These are phyloP conservation scores for Chydorus sphaericus DNA, from an alignment of 2,888 invertebrate species.

Conservation along the genomic window DNA sequence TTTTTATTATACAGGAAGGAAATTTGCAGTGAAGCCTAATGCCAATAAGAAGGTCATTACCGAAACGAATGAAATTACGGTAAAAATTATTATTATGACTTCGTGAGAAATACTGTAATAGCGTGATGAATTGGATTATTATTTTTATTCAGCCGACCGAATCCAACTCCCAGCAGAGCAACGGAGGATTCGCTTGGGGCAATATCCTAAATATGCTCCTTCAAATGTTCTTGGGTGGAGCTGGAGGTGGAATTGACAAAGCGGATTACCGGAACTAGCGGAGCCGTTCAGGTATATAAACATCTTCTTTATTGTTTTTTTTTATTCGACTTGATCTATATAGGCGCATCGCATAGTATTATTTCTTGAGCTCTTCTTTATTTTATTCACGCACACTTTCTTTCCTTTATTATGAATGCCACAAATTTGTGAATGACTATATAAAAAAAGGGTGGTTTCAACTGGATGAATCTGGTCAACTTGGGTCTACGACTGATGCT, in stretches of 20 bases:
- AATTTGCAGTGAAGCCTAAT: slow-evolving; percentile 79
- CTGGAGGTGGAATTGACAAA: slow-evolving; percentile 53
- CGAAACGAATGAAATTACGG: slow-evolving; percentile 58
- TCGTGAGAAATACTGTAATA: not conserved
- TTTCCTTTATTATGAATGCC: not conserved
- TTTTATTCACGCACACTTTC: not conserved
- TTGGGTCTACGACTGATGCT: slow-evolving; percentile 75
- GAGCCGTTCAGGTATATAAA: slow-evolving; percentile 2
- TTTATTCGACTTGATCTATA: no score
- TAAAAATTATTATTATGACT: slow-evolving; percentile 20
- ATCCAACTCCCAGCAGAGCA: slow-evolving; percentile 7
- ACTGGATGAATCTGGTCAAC: slow-evolving; percentile 74
- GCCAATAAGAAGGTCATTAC: slow-evolving; percentile 72
- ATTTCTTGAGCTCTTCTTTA: not conserved
- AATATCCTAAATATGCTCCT: slow-evolving; percentile 32
- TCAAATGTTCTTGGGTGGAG: slow-evolving; percentile 21
- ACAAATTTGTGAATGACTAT: not conserved
- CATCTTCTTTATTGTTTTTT: not conserved
- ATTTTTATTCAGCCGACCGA: not conserved
- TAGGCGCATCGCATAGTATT: no score
- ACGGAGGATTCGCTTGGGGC: slow-evolving; percentile 69
- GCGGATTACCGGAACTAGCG: no score
- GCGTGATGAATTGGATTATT: not conserved
- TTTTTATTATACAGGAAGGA: slow-evolving; percentile 41
- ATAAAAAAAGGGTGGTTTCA: slow-evolving; percentile 35